These are phyloP conservation scores for Coracias cyanogaster DNA, from an alignment of 2,797 vertebrate species.

Conservation along the genomic window DNA sequence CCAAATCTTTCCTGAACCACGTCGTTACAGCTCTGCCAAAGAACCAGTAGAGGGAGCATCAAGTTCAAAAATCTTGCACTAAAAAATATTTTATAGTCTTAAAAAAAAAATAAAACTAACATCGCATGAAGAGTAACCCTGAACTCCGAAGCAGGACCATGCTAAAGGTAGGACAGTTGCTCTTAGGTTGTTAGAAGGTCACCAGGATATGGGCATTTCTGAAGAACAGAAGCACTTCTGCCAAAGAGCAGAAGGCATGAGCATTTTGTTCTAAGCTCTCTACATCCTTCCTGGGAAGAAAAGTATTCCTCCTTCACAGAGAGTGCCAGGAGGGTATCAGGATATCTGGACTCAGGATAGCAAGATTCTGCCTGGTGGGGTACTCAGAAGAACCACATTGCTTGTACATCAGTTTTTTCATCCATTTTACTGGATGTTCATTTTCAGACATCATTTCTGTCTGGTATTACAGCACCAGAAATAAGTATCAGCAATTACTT, in stretches of 20 bases:
- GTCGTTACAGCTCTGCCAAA: constrained; percentile 94
- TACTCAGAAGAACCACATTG: not conserved
- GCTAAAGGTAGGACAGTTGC: not conserved
- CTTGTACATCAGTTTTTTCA: not conserved
- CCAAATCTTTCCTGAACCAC: constrained; percentile 97
- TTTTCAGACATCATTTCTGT: not conserved
- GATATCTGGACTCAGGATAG: not conserved
- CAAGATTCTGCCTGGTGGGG: not conserved
- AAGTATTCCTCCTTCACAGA: not conserved
- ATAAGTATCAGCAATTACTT: constrained; percentile 9
- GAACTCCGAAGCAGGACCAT: not conserved
- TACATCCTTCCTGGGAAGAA: not conserved
- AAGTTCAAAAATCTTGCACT: constrained; percentile 59
- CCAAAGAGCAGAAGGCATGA: not conserved
- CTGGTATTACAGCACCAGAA: not conserved
- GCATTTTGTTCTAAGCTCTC: not conserved
- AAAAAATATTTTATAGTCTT: not conserved
- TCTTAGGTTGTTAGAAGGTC: not conserved
- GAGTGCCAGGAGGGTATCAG: not conserved
- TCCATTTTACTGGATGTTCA: not conserved
- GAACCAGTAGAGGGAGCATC: constrained; percentile 80
- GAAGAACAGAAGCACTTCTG: not conserved
- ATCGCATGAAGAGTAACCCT: not conserved
- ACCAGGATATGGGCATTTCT: not conserved
- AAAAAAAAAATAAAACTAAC: not conserved